These are phyloP conservation scores for Chlorodrepanis virens DNA, from an alignment of 2,113 vertebrate species.

Conservation along the genomic window DNA sequence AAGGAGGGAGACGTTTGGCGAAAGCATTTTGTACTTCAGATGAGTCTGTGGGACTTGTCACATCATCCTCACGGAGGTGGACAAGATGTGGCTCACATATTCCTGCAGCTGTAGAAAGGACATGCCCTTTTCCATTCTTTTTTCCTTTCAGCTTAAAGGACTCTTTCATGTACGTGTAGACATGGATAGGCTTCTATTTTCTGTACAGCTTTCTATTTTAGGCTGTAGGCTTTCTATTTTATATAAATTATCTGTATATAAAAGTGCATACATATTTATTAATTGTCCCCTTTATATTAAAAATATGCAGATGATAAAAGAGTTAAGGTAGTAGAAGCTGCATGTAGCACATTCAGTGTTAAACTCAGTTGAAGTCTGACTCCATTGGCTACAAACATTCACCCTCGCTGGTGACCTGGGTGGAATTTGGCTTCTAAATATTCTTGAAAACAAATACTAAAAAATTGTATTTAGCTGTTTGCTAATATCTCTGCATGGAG, in stretches of 20 bases:
- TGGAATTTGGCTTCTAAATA: not conserved
- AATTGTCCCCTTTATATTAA: not conserved
- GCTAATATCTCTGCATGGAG: not conserved
- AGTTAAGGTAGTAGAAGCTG: not conserved
- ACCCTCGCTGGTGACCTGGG: not conserved
- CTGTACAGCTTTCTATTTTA: not conserved
- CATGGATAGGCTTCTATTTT: not conserved
- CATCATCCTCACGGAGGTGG: not conserved
- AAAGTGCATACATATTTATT: not conserved
- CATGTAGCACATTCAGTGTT: not conserved
- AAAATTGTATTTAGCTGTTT: not conserved
- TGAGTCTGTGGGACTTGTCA: not conserved
- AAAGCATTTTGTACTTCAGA: not conserved
- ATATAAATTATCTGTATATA: not conserved
- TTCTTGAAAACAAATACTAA: not conserved
- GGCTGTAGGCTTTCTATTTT: no score
- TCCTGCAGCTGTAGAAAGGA: not conserved
- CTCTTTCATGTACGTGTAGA: not conserved
- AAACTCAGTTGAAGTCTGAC: not conserved
- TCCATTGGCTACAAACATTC: not conserved
- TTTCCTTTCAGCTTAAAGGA: not conserved
- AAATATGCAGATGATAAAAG: not conserved
- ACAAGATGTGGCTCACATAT: not conserved
- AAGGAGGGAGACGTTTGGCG: not conserved
- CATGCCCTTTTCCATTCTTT: not conserved